A percentile compares a stretch with the other conserved stretches of the same genome.
phyloP scores from a whole-genome alignment of 2,797 vertebrate species.

The Lagocephalus sceleratus region DNA sequence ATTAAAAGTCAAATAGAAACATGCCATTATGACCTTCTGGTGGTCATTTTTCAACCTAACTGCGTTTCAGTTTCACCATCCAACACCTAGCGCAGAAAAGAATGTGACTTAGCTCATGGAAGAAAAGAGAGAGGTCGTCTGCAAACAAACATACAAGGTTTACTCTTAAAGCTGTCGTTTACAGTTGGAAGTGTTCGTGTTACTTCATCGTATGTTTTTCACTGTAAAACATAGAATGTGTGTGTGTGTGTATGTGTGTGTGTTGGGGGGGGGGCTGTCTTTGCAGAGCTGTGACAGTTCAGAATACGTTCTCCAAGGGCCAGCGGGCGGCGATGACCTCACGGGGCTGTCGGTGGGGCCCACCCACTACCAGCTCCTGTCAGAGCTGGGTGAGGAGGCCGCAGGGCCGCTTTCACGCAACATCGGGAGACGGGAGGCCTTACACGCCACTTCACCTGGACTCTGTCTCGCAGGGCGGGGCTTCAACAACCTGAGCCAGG shows the following conservation, averaged over 20 bases:
- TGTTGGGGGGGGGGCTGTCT: slow-evolving; percentile 20
- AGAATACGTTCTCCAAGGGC: slow-evolving; percentile 75
- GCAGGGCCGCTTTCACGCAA: not conserved
- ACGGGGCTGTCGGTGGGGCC: slow-evolving; percentile 79
- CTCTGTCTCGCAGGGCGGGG: slow-evolving; percentile 78
- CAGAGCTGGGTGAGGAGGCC: slow-evolving; percentile 85
- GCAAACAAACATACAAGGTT: too few relatives aligned
- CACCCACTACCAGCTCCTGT: slow-evolving; percentile 91
- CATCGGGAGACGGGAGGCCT: not conserved
- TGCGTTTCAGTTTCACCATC: not conserved
- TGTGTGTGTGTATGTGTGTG: slow-evolving; percentile 5
- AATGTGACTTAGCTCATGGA: not conserved
- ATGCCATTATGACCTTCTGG: too few relatives aligned
- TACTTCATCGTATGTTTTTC: not conserved
- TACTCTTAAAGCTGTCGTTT: too few relatives aligned
- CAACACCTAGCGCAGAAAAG: not conserved
- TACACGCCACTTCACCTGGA: not conserved
- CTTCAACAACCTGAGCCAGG: slow-evolving; percentile 90
- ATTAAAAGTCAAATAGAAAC: too few relatives aligned
- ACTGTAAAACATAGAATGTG: not conserved
- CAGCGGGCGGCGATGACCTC: slow-evolving; percentile 74
- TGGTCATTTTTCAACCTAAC: too few relatives aligned
- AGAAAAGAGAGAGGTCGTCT: too few relatives aligned
- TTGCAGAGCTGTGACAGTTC: slow-evolving; percentile 81
- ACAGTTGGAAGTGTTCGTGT: not conserved